phyloP scores from a whole-genome alignment of 2,888 invertebrate species.

The Scaptomyza parva region DNA sequence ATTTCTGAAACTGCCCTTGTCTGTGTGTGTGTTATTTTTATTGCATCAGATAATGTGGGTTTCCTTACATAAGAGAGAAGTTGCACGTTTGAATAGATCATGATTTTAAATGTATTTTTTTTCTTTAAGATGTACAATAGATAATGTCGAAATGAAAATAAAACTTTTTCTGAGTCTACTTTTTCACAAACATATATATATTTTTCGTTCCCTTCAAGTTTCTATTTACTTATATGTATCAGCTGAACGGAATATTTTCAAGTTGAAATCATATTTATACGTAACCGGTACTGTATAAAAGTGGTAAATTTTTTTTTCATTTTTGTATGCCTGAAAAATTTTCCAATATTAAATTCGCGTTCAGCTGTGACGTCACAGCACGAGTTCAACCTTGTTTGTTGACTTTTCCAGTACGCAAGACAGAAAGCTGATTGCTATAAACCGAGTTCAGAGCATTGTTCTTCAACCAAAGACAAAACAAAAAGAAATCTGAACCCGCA shows the following conservation, averaged over 20 bases:
- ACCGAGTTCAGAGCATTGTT: constrained; percentile 5
- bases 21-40: background rate
- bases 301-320: background rate
- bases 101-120: background rate
- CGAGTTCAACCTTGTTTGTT: constrained; percentile 29
- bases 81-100: background rate
- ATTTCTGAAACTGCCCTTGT: constrained; percentile 18
- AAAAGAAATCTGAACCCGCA: constrained; percentile 1
- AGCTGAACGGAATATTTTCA: background rate
- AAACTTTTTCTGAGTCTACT: background rate
- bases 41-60: background rate
- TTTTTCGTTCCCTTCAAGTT: background rate
- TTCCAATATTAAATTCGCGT: background rate
- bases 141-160: background rate
- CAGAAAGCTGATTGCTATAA: constrained; percentile 52
- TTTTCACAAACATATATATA: background rate
- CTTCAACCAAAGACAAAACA: background rate
- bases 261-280: background rate
- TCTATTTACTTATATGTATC: background rate
- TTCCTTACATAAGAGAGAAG: background rate
- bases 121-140: background rate
- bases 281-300: background rate
- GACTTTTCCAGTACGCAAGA: background rate
- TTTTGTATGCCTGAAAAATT: background rate
- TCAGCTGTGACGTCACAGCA: constrained; percentile 46